A percentile compares a stretch with the other conserved stretches of the same genome.
Evolutionary conservation across 2,888 invertebrate species (phyloP).

Genomic region (Horisme vitalbata): DNA sequence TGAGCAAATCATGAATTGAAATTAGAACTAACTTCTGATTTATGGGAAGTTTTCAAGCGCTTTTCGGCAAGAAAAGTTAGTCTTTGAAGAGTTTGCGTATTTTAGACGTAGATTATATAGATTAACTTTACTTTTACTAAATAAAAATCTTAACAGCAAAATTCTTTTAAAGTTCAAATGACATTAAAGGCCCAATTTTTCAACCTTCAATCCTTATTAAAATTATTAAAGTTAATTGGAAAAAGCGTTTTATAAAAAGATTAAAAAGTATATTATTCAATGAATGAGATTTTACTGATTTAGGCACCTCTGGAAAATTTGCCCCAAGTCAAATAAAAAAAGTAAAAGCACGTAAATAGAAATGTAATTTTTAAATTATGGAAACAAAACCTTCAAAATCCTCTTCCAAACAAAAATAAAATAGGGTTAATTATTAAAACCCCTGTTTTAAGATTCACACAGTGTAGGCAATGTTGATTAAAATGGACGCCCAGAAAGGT

Average conservation of each 20-base stretch:
- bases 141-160: too few relatives aligned
- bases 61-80: slow-evolving; percentile 15
- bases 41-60: slow-evolving; percentile 15
- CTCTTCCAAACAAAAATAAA: slow-evolving; percentile 11
- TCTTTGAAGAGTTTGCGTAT: slow-evolving; percentile 1
- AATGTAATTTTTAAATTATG: not conserved
- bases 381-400: not conserved
- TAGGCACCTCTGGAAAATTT: too few relatives aligned
- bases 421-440: slow-evolving; percentile 15
- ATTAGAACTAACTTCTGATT: slow-evolving; percentile 22
- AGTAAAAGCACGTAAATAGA: not conserved
- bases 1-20: slow-evolving; percentile 22
- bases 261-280: too few relatives aligned
- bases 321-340: too few relatives aligned
- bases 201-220: too few relatives aligned
- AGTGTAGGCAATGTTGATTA: slow-evolving; percentile 44
- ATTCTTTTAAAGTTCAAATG: too few relatives aligned
- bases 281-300: too few relatives aligned
- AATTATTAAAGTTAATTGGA: too few relatives aligned
- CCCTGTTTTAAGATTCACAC: slow-evolving; percentile 31
- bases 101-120: not conserved
- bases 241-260: too few relatives aligned
- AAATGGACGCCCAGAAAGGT: slow-evolving; percentile 51
- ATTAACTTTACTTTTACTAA: too few relatives aligned
- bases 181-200: too few relatives aligned